phyloP scores from a whole-genome alignment of 2,797 vertebrate species.

The Parauchenoglanis punctatus region DNA sequence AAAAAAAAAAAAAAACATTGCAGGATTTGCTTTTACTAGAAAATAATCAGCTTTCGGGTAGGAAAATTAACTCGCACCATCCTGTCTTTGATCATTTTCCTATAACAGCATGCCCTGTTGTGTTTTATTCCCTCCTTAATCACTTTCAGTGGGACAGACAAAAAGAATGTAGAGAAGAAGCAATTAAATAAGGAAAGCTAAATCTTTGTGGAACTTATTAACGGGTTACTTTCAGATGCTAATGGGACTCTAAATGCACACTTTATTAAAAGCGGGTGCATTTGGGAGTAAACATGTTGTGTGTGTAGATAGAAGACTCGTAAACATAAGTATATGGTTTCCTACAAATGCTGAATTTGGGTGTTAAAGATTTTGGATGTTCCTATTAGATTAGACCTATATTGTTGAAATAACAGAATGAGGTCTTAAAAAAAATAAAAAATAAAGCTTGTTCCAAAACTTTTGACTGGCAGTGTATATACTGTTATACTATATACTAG shows the following conservation, averaged over 20 bases:
- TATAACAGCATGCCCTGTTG: neutral
- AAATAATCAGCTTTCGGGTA: neutral
- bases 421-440: neutral
- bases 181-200: neutral
- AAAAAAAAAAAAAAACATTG: too few species aligned
- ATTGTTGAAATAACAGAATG: neutral
- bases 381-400: neutral
- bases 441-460: neutral
- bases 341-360: neutral
- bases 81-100: neutral
- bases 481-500: neutral
- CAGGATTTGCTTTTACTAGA: neutral
- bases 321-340: neutral
- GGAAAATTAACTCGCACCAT: neutral
- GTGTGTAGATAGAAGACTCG: neutral
- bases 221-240: neutral
- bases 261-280: neutral
- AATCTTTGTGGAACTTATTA: slow-evolving; percentile 2
- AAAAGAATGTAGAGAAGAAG: neutral
- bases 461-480: neutral
- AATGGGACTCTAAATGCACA: neutral
- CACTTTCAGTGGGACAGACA: neutral
- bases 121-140: slow-evolving; percentile 1
- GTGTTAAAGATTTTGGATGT: neutral
- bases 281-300: neutral